These are phyloP conservation scores for Platysternon megacephalum DNA, from an alignment of 2,113 vertebrate genomes.

Conservation along the genomic window DNA sequence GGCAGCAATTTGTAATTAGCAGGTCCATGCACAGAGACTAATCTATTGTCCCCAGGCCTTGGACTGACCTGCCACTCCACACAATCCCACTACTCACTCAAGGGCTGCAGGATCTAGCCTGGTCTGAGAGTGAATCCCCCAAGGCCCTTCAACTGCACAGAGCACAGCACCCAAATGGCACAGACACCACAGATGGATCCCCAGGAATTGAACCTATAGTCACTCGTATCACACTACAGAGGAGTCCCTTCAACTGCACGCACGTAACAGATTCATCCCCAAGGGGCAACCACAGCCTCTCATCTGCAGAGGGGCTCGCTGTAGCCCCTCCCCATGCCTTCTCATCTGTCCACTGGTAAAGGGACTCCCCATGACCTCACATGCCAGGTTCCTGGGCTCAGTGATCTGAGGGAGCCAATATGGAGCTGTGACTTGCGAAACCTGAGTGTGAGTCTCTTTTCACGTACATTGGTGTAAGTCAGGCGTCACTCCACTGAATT, in stretches of 20 bases:
- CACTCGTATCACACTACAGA: not conserved
- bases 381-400: not conserved
- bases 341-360: not conserved
- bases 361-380: not conserved
- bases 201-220: accelerated
- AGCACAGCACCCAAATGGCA: not conserved
- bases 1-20: not conserved
- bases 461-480: not conserved
- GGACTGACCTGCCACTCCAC: not conserved
- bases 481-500: not conserved
- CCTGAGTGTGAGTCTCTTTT: not conserved
- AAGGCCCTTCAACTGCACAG: not conserved
- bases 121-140: not conserved
- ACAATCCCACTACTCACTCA: not conserved
- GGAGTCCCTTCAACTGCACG: not conserved
- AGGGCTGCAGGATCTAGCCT: not conserved
- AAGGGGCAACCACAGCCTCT: not conserved
- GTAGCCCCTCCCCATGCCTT: not conserved
- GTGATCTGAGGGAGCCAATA: not conserved
- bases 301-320: not conserved
- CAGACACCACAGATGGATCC: accelerated
- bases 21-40: not conserved
- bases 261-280: not conserved
- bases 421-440: not conserved
- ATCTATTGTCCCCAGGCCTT: not conserved